Base-by-base conservation (phyloP, 30 jellyfish, hydroid and myxozoan genomes). In the Aurelia aurita complex sp. Pacific region DNA sequence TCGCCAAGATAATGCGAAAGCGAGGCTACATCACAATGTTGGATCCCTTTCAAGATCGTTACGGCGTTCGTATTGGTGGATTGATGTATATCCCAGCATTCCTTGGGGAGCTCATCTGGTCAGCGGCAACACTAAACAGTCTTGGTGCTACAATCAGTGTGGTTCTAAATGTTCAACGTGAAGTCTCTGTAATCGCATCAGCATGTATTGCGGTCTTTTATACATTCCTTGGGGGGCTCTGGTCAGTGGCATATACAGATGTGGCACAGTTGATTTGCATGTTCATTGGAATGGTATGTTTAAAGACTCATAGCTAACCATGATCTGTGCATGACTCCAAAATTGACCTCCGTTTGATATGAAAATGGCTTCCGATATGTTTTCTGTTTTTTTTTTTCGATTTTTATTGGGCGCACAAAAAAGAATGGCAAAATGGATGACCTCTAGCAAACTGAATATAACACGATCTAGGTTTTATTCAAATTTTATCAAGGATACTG, bases 231-330 rank as follows among this genome's bases (percentile, higher is more conserved):
- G 99, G 99, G 13, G 99, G 99, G 7, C 93, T 96, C 61, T 90
- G 98, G 99, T 96, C 98, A 3, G 98, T 96, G 57, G 99, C 99
- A n/a, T 90, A 90, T 85, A 96, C 99, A 4, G 99, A 96, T 78
- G 98, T 96, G 61, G 98, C 98, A 13, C 99, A 96, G 88, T 89
- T 96, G 65, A 91, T 91, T 52, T 96, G 98, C 82, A 96, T 96
- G 98, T 96, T 96, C 75, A 87, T 96, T 17, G 98, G 99, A 73
- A 90, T 96, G 98, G 99, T 96, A 82, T 74, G 97, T 71, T 12
- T 7, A 9, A 46, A 46, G 57, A 46, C 57, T 14, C 15, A 46
- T 46, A 9, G 57, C 57, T 46, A 46, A 6, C 57, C 57, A 46
- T 7, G 57, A 46, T 46, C 57, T 40, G 3, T 40, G 52, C 8